Conservation (phyloP, 2,797 vertebrate species). For the Gallirallus australis region DNA sequence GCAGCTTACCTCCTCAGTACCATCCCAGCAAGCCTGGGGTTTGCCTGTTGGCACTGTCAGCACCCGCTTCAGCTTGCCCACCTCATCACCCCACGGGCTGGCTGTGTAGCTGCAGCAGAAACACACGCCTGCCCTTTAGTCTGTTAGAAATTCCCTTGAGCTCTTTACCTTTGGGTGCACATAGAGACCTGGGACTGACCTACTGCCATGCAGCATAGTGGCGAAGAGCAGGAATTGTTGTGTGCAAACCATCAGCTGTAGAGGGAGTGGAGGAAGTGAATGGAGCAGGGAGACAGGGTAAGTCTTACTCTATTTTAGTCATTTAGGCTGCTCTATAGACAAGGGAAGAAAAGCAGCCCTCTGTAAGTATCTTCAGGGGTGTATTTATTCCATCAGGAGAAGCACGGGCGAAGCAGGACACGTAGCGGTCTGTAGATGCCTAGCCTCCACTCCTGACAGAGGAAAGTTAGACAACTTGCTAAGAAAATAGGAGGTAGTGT, state of each 20-base stretch:
- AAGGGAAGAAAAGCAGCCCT: background rate
- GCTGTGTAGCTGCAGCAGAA: background rate
- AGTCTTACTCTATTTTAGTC: background rate
- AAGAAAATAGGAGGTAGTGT: background rate
- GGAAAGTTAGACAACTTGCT: background rate
- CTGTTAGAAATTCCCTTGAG: background rate
- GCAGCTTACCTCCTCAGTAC: background rate
- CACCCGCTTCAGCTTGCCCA: accelerated
- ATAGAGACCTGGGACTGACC: background rate
- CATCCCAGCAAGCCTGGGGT: background rate
- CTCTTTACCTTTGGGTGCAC: background rate
- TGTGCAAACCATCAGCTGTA: accelerated
- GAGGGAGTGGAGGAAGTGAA: background rate
- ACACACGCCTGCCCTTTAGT: accelerated
- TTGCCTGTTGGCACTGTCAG: background rate
- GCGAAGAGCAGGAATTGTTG: background rate
- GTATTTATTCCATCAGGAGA: background rate
- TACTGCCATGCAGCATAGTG: background rate
- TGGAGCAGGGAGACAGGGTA: background rate
- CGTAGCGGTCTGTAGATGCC: background rate
- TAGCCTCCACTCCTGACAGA: background rate
- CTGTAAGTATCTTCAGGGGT: background rate
- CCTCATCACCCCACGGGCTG: accelerated
- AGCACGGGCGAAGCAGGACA: background rate
- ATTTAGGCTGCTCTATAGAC: background rate